phyloP scores from a whole-genome alignment of 1,140 invertebrate species.

The Caligus rogercresseyi region DNA sequence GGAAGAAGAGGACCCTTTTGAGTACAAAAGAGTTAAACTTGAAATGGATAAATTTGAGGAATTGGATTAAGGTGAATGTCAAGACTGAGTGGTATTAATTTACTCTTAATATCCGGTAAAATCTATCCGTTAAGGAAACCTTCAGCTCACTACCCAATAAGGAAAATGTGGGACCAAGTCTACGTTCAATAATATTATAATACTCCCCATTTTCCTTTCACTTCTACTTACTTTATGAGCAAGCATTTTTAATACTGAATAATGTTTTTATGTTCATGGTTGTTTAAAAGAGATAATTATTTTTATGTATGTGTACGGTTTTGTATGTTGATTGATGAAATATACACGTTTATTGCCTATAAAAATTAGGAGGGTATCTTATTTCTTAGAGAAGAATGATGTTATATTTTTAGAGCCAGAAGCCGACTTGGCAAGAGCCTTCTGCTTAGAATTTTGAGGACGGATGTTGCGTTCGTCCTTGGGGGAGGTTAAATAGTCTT shows the following conservation, averaged over 20 bases:
- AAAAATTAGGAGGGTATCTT: background rate
- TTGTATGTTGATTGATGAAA: background rate
- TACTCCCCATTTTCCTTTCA: too few species aligned
- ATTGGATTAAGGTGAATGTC: too few species aligned
- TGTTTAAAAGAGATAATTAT: background rate
- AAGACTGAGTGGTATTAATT: too few species aligned
- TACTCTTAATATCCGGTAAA: too few species aligned
- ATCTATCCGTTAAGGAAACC: too few species aligned
- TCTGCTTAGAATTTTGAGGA: constrained; percentile 1
- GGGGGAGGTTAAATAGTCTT: constrained; percentile 4
- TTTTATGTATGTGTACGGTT: background rate
- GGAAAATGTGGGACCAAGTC: too few species aligned
- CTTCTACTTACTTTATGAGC: too few species aligned
- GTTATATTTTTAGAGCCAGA: background rate
- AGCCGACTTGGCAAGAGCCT: background rate
- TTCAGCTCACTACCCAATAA: too few species aligned
- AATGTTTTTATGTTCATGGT: background rate
- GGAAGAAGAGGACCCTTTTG: background rate
- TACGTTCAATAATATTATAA: too few species aligned
- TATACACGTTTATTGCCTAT: background rate
- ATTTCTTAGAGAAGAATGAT: constrained; percentile 8
- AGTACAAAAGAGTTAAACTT: background rate
- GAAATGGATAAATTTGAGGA: background rate
- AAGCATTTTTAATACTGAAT: background rate
- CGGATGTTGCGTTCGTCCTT: background rate